Evolutionary conservation across 2,797 vertebrate genomes (phyloP).

Genomic region (Cyprinodon diabolis): DNA sequence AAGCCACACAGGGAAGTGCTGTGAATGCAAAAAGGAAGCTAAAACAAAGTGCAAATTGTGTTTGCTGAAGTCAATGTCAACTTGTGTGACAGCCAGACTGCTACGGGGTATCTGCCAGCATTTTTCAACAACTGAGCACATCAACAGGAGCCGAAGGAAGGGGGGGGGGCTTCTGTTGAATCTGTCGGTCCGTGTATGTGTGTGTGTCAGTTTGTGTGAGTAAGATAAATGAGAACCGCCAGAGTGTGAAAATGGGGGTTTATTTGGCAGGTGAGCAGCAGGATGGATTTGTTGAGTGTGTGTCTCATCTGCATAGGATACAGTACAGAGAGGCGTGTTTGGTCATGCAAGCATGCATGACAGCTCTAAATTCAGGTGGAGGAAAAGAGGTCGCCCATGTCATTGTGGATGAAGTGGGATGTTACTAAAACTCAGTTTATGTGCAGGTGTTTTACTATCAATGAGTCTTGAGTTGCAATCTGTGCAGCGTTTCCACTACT

Average conservation of each 20-base stretch:
- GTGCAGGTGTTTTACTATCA: not conserved
- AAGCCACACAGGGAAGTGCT: conserved; percentile 31
- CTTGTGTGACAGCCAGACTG: conserved; percentile 56
- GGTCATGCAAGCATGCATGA: not conserved
- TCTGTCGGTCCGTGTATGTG: conserved; percentile 34
- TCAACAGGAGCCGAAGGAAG: conserved; percentile 30
- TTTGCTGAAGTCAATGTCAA: conserved; percentile 63
- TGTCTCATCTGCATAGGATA: not conserved
- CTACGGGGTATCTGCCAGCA: conserved; percentile 56
- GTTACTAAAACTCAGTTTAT: conserved; percentile 29
- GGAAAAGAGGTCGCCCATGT: conserved; percentile 13
- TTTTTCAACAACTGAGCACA: conserved; percentile 56
- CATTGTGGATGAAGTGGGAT: conserved; percentile 45
- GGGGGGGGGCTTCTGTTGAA: conserved; percentile 19
- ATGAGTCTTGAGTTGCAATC: not conserved
- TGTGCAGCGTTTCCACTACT: not conserved
- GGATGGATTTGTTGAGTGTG: conserved; percentile 19
- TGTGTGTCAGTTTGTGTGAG: conserved; percentile 10
- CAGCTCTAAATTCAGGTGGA: not conserved
- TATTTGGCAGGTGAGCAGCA: conserved; percentile 35
- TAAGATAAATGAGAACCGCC: not conserved
- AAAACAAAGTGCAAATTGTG: conserved; percentile 62
- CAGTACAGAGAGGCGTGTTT: not conserved
- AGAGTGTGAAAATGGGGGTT: conserved; percentile 40
- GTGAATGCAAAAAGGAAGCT: conserved; percentile 35